Evolutionary conservation across 2,113 vertebrate species (phyloP), one percentile per base, ranked within the genome.

Genomic region (Myiagra hebetior): DNA sequence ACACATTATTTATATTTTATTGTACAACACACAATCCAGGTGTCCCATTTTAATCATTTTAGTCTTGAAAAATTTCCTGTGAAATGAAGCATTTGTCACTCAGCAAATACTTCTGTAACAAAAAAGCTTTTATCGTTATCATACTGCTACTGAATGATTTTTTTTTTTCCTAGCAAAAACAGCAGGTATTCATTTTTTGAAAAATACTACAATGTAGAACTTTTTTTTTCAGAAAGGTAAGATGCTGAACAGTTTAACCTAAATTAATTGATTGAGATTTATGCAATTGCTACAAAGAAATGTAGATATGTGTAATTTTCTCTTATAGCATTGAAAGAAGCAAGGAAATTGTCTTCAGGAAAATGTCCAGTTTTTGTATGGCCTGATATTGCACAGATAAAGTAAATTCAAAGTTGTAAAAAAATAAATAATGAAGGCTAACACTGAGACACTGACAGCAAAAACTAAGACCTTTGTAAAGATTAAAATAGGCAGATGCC

Each of bases 131-230:
- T 64, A 78, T 31, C 23, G 30, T 35, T 60, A 62, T 19, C 23
- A 35, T 15, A 65, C 5, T 52, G 35, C 30, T 68, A 68, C 23
- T 20, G 9, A 89, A 5, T 17, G 3, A 23, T 39, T 46, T 69
- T 74, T 39, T 46, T 69, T 74, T 24, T 49, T n/a, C 57, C 52
- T 68, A 2, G 17, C 86, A 11, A 91, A 95, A 93, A 46, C 13
- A 46, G 12, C 4, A 55, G 1, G 0, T 5, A 39, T 18, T 44
- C 4, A 27, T 64, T 55, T 91, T 46, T 37, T 3, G 2, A 77
- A 87, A 90, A 85, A 44, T 31, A 85, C 7, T 41, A 22, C 47
- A 37, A 65, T 9, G 3, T 7, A 65, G 74, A 73, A 12, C 1
- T 24, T 62, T 75, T 82, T 82, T 85, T 68, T 33, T 23, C 9